Conservation (phyloP, 2,888 invertebrate genomes). For the Xestia xanthographa region DNA sequence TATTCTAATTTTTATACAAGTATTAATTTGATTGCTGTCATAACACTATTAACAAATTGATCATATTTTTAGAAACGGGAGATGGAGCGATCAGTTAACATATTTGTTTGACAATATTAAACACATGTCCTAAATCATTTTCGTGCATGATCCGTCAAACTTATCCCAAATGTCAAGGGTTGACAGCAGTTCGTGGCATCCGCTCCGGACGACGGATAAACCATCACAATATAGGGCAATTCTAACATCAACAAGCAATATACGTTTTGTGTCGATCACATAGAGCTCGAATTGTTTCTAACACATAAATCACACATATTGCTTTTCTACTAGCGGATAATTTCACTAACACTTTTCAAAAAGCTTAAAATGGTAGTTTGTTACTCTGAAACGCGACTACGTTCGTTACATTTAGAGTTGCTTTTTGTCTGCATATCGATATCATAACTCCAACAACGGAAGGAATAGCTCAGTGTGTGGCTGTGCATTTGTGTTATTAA, state of each 20-base stretch:
- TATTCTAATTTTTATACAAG: slow-evolving; percentile 66
- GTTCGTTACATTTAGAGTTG: slow-evolving; percentile 59
- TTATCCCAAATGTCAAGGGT: slow-evolving; percentile 88
- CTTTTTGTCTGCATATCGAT: slow-evolving; percentile 62
- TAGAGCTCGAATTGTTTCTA: slow-evolving; percentile 72
- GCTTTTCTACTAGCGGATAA: slow-evolving; percentile 74
- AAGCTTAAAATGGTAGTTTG: slow-evolving; percentile 69
- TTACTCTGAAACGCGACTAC: slow-evolving; percentile 63
- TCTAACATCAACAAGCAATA: slow-evolving; percentile 63
- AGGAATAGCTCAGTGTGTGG: slow-evolving; percentile 89
- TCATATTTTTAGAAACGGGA: slow-evolving; percentile 52
- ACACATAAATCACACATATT: slow-evolving; percentile 71
- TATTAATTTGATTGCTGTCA: slow-evolving; percentile 68
- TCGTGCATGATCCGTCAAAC: slow-evolving; percentile 86
- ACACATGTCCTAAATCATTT: slow-evolving; percentile 82
- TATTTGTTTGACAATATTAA: slow-evolving; percentile 71
- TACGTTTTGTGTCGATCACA: slow-evolving; percentile 63
- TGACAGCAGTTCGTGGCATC: slow-evolving; percentile 88
- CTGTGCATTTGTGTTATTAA: slow-evolving; percentile 90
- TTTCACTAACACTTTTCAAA: slow-evolving; percentile 74
- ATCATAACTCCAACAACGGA: slow-evolving; percentile 83
- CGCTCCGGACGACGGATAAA: slow-evolving; percentile 83
- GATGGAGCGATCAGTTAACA: slow-evolving; percentile 60
- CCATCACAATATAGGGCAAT: slow-evolving; percentile 74
- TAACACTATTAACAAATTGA: slow-evolving; percentile 64